phyloP scores from a whole-genome alignment of 1,140 invertebrate species.

The Danaus melanippus region DNA sequence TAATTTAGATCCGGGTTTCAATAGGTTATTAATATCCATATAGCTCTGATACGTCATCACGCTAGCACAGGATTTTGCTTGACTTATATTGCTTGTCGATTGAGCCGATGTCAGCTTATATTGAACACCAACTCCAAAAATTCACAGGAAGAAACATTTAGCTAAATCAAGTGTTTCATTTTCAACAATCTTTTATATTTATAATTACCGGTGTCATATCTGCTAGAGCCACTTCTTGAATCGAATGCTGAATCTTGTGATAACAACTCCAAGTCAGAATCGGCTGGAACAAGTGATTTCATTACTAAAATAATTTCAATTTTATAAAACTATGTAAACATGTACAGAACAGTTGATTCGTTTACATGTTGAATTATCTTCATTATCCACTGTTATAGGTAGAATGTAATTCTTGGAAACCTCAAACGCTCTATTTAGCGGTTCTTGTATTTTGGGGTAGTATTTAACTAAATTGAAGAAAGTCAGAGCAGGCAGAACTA shows the following conservation, averaged over 20 bases:
- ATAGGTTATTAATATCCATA: slow-evolving; percentile 35
- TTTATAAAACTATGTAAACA: neutral
- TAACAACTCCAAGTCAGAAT: slow-evolving; percentile 34
- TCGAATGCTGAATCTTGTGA: slow-evolving; percentile 44
- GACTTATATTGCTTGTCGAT: slow-evolving; percentile 41
- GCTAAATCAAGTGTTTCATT: slow-evolving; percentile 1
- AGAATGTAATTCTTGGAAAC: slow-evolving; percentile 58
- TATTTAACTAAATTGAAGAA: slow-evolving; percentile 62
- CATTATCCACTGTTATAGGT: slow-evolving; percentile 48
- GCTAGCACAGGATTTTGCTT: slow-evolving; percentile 44
- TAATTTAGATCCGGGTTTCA: slow-evolving; percentile 44
- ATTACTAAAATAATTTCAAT: neutral
- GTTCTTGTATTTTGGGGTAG: slow-evolving; percentile 58
- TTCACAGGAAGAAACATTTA: slow-evolving; percentile 5
- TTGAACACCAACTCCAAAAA: slow-evolving; percentile 7
- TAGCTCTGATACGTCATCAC: slow-evolving; percentile 45
- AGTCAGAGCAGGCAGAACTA: slow-evolving; percentile 53
- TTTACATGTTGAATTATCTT: neutral
- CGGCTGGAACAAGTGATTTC: slow-evolving; percentile 22
- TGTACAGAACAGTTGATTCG: neutral
- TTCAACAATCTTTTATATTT: slow-evolving; percentile 1
- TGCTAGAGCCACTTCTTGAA: slow-evolving; percentile 45
- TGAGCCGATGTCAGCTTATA: slow-evolving; percentile 27
- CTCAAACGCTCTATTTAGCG: slow-evolving; percentile 53
- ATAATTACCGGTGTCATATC: slow-evolving; percentile 24